Evolutionary conservation across 2,113 vertebrate genomes (phyloP), one percentile per base, ranked within the genome.

Genomic region (Xyliphius kryptos): DNA sequence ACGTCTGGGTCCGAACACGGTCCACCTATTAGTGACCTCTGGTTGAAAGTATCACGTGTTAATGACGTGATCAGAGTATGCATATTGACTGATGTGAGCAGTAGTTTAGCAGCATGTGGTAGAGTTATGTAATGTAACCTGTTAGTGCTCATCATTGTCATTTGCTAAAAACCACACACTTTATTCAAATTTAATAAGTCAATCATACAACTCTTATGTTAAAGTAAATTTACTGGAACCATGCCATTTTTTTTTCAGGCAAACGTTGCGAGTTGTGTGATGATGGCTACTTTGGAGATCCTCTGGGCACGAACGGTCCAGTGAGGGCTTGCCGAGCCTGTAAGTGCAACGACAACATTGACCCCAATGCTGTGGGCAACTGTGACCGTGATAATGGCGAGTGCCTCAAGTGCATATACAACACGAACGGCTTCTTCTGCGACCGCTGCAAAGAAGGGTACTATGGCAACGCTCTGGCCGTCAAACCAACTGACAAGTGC

Each of bases 231-330:
- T 41, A 41, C 40, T 41, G 9, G 9, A 13, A n/a, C 43, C 43
- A 32, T 32, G 26, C 26, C n/a, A n/a, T 15, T 13, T 10, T 19
- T 12, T 36, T 17, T 1, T 0, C 78, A 99, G 96, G 96, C 12
- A 97, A 94, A 63, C 84, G 93, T 17, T 99, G 96, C 0, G 96
- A 98, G 78, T 86, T 98, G 38, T 99, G 96, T 48, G 95, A 98
- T 0, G 96, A 99, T 0, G 92, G 93, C 3, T 97, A 93, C 82
- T 99, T 98, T 0, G 96, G 95, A 2, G 91, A 98, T 73, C 94
- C 96, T 0, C 80, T 92, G 72, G 93, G 93, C 0, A 74, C 70
- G 5, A 82, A 75, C 0, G 90, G 92, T 0, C 86, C 88, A 0
- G 77, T 80, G 46, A 80, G 91, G 38, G 69, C 82, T 0, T 99